Evolutionary conservation across 2,888 invertebrate species (phyloP), one percentile per base, ranked within the genome.

Genomic region (Strigamia maritima): DNA sequence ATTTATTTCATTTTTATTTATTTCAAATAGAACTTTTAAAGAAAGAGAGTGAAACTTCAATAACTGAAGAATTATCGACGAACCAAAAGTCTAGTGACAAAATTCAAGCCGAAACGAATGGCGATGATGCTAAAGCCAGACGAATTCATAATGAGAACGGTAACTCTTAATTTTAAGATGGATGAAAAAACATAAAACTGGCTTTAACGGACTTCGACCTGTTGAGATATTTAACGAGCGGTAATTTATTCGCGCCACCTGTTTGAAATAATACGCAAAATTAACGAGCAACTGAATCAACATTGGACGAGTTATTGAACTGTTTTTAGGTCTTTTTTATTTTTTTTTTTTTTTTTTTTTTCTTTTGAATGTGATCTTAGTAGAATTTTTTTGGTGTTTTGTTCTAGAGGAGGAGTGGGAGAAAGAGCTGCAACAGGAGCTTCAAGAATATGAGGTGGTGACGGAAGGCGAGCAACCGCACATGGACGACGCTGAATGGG

Each of bases 371-470:
- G 28, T 28, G 22, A 28, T 49, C 35, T 77, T 40, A 60, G 79
- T 79, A 40, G 79, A 19, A n/a, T 79, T 38, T 24, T 49, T 49
- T 75, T 77, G 22, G 24, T 19, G 14, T 49, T 77, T 77, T 77
- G 24, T 49, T 76, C 16, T 87, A 89, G 88, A 92, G 91, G 94
- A 94, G 87, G 95, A 96, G 89, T 96, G 96, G 95, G 97, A 97
- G 89, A 94, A 93, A 86, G 97, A 97, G 87, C 88, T 97, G 85
- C 96, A 96, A 86, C 95, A 95, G 77, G 97, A 97, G 88, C 90
- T 97, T 83, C 94, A 95, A 86, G 96, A 97, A 86, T 97, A 94
- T 87, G 97, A 97, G 87, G 93, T 97, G 83, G 94, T 97, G 70
- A 87, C 87, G 49, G 83, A 82, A 35, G 82, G 80, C 70, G 84